phyloP scores from a whole-genome alignment of 64 coral and sea anemone genomes.

The Dendronephthya gigantea region DNA sequence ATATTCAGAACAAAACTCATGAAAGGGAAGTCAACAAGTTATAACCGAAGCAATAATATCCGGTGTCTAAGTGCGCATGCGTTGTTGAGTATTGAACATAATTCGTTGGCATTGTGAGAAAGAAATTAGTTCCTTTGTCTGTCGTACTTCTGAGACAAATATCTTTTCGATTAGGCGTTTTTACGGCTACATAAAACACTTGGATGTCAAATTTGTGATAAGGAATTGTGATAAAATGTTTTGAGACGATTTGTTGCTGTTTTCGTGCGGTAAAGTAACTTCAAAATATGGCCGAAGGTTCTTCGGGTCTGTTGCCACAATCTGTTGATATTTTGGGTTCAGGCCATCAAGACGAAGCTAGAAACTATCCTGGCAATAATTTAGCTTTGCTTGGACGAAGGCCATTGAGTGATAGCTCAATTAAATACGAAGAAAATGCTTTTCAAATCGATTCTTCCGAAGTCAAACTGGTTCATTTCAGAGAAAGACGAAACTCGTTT shows the following conservation, averaged over 20 bases:
- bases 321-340: background rate
- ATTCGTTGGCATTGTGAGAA: background rate
- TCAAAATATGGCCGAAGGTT: background rate
- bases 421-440: constrained; percentile 8
- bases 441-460: constrained; percentile 2
- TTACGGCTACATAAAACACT: background rate
- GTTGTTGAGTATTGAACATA: background rate
- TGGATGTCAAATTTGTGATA: background rate
- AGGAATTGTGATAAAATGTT: background rate
- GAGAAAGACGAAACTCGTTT: background rate
- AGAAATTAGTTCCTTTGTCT: background rate
- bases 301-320: background rate
- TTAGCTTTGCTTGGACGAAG: background rate
- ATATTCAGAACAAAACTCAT: background rate
- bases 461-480: constrained; percentile 1
- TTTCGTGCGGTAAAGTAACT: background rate
- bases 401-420: background rate
- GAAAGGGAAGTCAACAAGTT: background rate
- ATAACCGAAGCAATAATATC: background rate
- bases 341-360: background rate
- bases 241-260: background rate
- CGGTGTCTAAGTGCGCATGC: background rate
- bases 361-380: background rate
- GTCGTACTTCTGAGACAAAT: background rate
- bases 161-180: background rate